These are phyloP conservation scores for Tetragnatha versicolor DNA, from an alignment of 1,140 invertebrate species.

Conservation along the genomic window DNA sequence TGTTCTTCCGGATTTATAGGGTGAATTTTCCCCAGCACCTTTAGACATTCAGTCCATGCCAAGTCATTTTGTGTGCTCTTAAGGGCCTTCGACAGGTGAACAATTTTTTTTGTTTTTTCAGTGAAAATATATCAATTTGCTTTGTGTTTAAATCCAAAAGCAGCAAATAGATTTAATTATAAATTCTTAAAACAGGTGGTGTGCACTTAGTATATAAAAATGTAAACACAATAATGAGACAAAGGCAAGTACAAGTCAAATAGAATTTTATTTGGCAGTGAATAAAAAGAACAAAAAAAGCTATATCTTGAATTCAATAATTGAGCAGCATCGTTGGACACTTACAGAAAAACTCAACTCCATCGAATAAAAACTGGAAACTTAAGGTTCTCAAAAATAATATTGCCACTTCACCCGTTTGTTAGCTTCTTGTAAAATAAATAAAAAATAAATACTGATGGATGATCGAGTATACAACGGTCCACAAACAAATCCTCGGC, in stretches of 20 bases:
- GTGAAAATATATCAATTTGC: too few relatives aligned
- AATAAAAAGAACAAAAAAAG: conserved; percentile 25
- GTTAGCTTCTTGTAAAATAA: conserved; percentile 15
- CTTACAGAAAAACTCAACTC: conserved; percentile 16
- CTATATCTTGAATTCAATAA: conserved; percentile 21
- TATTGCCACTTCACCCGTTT: conserved; percentile 48
- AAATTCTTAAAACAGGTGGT: too few relatives aligned
- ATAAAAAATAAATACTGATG: conserved; percentile 46
- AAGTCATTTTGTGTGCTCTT: too few relatives aligned
- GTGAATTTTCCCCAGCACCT: too few relatives aligned
- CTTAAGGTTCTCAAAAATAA: conserved; percentile 25
- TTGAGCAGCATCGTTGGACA: conserved; percentile 38
- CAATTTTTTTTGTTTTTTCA: too few relatives aligned
- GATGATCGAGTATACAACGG: not conserved
- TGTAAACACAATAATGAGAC: not conserved
- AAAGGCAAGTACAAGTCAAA: conserved; percentile 37
- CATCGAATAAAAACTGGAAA: conserved; percentile 12
- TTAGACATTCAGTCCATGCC: too few relatives aligned
- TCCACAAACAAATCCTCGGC: conserved; percentile 8
- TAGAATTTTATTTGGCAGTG: conserved; percentile 53
- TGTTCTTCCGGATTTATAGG: too few relatives aligned
- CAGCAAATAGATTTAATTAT: too few relatives aligned
- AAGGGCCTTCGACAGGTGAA: too few relatives aligned
- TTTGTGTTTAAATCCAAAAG: too few relatives aligned
- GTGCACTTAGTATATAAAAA: not conserved